Evolutionary conservation across 2,113 vertebrate genomes (phyloP).

Genomic region (Forbesichthys papilliferus): DNA sequence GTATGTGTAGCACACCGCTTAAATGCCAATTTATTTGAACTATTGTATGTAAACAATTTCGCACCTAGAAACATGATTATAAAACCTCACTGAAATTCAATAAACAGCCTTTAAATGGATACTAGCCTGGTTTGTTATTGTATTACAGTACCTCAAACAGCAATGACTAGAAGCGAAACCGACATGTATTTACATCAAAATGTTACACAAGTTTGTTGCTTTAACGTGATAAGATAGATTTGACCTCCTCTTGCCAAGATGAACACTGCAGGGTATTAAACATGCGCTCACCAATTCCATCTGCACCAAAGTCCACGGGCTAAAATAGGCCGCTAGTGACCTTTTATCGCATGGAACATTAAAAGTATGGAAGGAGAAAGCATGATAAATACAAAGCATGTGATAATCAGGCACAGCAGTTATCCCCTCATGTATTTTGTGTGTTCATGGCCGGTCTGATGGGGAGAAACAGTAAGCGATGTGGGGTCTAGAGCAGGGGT

Average conservation of each 20-base stretch:
- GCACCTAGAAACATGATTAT: no score
- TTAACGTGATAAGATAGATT: conserved; percentile 4
- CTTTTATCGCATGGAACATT: conserved; percentile 37
- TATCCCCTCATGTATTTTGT: conserved; percentile 29
- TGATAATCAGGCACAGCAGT: conserved; percentile 41
- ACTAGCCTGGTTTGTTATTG: no score
- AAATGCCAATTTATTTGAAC: conserved; percentile 3
- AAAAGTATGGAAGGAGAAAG: conserved; percentile 38
- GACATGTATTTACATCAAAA: no score
- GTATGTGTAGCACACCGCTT: background rate
- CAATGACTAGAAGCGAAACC: no score
- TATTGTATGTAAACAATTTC: no score
- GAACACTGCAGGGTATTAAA: background rate
- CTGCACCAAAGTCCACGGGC: conserved; percentile 28
- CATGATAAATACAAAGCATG: conserved; percentile 39
- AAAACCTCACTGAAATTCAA: no score
- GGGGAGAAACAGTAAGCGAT: conserved; percentile 34
- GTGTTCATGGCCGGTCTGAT: conserved; percentile 25
- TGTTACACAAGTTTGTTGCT: no score
- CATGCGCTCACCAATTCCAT: conserved; percentile 37
- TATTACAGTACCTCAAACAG: no score
- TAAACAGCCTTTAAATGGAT: no score
- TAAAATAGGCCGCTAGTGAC: conserved; percentile 22
- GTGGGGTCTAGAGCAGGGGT: conserved; percentile 6
- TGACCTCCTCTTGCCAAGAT: background rate